Conservation (phyloP, 2,888 invertebrate species). For the Temnothorax unifasciatus region DNA sequence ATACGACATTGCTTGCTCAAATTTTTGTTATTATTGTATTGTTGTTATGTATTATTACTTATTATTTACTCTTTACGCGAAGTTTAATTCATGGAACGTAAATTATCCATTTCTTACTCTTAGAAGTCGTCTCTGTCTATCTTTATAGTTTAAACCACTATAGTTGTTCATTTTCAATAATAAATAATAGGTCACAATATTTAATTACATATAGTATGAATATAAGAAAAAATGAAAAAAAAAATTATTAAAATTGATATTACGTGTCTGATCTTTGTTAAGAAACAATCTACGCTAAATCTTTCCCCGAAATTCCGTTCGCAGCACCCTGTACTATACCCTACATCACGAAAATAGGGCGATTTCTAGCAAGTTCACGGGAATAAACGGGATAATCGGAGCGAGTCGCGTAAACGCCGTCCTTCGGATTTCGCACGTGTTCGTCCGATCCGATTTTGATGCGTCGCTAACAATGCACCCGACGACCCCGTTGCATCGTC, state of each 20-base stretch:
- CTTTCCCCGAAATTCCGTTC: background rate
- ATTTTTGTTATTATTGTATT: background rate
- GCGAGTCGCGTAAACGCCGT: slow-evolving; percentile 29
- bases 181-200: background rate
- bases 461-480: slow-evolving; percentile 73
- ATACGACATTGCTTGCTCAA: background rate
- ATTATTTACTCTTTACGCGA: background rate
- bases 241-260: background rate
- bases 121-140: background rate
- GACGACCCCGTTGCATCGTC: slow-evolving; percentile 34
- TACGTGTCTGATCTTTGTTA: background rate
- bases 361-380: slow-evolving; percentile 9
- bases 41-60: background rate
- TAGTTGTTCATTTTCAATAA: background rate
- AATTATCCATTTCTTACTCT: background rate
- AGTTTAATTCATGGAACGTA: background rate
- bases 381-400: slow-evolving; percentile 48
- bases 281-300: background rate
- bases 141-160: background rate
- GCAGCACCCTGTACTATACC: background rate
- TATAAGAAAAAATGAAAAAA: background rate
- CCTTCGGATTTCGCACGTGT: slow-evolving; percentile 76
- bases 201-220: background rate
- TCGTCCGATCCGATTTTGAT: slow-evolving; percentile 80
- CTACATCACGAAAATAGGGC: slow-evolving; percentile 36